Conservation (phyloP, 2,888 invertebrate species). For the Furcula furcula region DNA sequence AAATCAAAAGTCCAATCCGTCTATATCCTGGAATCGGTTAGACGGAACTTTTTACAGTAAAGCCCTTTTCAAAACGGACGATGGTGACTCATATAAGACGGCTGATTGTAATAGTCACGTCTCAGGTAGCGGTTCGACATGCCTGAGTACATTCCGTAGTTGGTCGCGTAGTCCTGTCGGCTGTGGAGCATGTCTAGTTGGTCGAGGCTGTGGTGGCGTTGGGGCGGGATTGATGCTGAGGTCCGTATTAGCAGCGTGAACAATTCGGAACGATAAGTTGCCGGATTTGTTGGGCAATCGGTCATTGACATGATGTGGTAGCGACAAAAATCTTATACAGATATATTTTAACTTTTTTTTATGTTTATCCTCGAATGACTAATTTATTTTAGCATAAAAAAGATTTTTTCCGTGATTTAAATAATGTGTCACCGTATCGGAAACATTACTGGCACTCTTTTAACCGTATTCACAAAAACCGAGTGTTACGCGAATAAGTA, state of each 20-base stretch:
- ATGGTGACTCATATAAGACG: constrained; percentile 66
- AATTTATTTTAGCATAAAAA: too few relatives aligned
- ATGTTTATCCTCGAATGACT: too few relatives aligned
- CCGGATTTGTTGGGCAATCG: not conserved
- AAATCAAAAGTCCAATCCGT: constrained; percentile 55
- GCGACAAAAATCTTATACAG: too few relatives aligned
- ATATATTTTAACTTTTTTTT: too few relatives aligned
- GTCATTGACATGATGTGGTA: too few relatives aligned
- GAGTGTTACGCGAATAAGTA: too few relatives aligned
- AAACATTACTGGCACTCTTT: too few relatives aligned
- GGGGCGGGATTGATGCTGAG: constrained; percentile 50
- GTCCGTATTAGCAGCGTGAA: constrained; percentile 63
- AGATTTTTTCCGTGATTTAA: too few relatives aligned
- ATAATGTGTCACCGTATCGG: too few relatives aligned
- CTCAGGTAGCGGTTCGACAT: constrained; percentile 51
- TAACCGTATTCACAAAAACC: too few relatives aligned
- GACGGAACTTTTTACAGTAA: constrained; percentile 76
- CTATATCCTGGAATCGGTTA: constrained; percentile 71
- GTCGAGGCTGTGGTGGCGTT: constrained; percentile 74
- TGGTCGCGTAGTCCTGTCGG: constrained; percentile 60
- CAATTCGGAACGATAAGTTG: not conserved
- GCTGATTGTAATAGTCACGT: constrained; percentile 65
- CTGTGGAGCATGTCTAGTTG: constrained; percentile 73
- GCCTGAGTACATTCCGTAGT: constrained; percentile 52
- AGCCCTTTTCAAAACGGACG: constrained; percentile 80